phyloP scores from a whole-genome alignment of 2,113 vertebrate species.

The Pelvicachromis taeniatus region DNA sequence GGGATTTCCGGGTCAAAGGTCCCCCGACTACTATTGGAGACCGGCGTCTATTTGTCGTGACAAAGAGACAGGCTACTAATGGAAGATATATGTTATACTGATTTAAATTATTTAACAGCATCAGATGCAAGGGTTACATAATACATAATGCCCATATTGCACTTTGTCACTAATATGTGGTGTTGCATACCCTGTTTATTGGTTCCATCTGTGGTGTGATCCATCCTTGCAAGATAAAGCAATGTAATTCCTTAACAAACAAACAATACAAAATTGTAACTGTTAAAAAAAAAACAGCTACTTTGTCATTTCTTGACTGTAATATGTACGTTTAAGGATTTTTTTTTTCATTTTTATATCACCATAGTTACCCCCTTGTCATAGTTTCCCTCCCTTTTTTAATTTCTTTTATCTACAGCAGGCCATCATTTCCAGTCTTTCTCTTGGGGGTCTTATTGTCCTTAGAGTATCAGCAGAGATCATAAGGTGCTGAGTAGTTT shows the following conservation, averaged over 20 bases:
- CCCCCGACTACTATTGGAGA: no score
- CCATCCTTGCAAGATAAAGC: background rate
- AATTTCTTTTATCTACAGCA: background rate
- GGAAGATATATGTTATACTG: no score
- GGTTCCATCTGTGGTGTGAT: background rate
- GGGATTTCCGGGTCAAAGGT: no score
- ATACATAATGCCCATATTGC: background rate
- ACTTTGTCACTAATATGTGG: background rate
- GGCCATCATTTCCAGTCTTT: background rate
- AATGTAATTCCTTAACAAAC: background rate
- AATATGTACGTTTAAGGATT: background rate
- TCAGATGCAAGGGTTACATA: background rate
- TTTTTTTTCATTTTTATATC: fast-evolving
- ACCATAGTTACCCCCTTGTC: background rate
- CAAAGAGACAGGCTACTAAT: no score
- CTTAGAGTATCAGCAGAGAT: background rate
- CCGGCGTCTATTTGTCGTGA: no score
- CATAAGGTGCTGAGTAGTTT: background rate
- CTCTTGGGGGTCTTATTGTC: background rate
- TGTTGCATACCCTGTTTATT: background rate
- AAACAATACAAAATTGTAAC: background rate
- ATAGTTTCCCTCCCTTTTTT: background rate
- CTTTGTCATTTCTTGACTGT: background rate
- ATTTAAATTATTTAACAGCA: background rate
- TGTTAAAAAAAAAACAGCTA: background rate